A percentile compares a stretch with the other conserved stretches of the same genome.
Conservation (phyloP, 2,888 invertebrate genomes). For the Melanargia galathea region DNA sequence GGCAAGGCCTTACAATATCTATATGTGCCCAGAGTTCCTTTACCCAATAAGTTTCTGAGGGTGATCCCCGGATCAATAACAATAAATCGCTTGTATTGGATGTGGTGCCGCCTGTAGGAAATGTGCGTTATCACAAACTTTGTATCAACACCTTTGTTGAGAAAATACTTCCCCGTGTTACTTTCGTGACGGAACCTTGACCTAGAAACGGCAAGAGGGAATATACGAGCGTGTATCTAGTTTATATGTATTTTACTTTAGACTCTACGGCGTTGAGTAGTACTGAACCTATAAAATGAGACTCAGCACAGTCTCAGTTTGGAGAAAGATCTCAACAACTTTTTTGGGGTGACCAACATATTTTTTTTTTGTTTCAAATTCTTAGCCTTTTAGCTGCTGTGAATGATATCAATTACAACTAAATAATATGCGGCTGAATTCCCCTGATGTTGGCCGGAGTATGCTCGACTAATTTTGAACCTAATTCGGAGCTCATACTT, state of each 20-base stretch:
- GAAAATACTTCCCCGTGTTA: neutral
- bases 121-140: constrained; percentile 67
- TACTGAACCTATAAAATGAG: neutral
- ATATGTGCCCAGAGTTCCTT: constrained; percentile 5
- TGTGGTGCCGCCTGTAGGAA: constrained; percentile 60
- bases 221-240: neutral
- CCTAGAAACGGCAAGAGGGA: neutral
- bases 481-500: too few relatives aligned
- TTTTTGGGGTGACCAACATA: neutral
- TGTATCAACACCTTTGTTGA: constrained; percentile 53
- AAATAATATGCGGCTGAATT: too few relatives aligned
- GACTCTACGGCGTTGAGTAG: neutral
- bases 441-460: too few relatives aligned
- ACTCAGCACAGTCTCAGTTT: neutral
- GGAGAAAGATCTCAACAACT: neutral
- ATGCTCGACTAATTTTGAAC: too few relatives aligned
- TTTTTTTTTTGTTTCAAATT: too few relatives aligned
- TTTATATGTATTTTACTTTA: neutral
- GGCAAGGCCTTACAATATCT: neutral
- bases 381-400: too few relatives aligned
- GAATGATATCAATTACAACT: too few relatives aligned
- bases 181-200: constrained; percentile 10
- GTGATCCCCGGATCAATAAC: constrained; percentile 65
- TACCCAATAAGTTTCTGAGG: constrained; percentile 58
- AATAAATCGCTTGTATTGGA: constrained; percentile 73